Percentiles rank a stretch among this genome's conserved stretches.
phyloP scores from a whole-genome alignment of 2,113 vertebrate genomes.

The Rafetus swinhoei region DNA sequence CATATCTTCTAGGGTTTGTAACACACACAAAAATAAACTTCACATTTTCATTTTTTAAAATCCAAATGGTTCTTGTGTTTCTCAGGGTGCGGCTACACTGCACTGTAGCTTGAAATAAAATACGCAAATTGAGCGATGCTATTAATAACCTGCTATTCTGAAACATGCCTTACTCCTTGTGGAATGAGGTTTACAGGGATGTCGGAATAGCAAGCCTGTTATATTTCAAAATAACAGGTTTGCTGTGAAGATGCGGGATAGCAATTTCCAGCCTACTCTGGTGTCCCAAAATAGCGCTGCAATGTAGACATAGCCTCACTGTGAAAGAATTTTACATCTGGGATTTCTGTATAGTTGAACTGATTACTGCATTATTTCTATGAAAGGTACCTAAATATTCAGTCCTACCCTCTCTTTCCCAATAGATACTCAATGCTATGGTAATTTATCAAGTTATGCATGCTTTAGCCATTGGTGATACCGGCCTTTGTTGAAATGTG shows the following conservation, averaged over 20 bases:
- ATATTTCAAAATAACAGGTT: no score
- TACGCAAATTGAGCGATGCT: no score
- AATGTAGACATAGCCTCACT: no score
- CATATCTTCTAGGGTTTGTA: background rate
- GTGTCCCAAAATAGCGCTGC: no score
- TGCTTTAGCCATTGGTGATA: background rate
- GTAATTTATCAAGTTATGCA: background rate
- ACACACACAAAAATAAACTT: background rate
- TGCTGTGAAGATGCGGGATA: no score
- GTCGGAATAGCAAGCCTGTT: no score
- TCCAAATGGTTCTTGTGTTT: background rate
- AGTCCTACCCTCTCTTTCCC: background rate
- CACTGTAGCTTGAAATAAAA: no score
- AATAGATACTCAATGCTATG: background rate
- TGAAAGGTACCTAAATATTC: background rate
- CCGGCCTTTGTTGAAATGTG: background rate
- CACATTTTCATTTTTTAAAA: background rate
- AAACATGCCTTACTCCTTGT: no score
- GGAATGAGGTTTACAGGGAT: no score
- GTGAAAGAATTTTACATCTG: background rate
- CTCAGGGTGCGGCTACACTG: background rate
- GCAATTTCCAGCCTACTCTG: no score
- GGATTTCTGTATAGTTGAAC: background rate
- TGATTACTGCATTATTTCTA: background rate
- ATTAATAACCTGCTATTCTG: no score